Evolutionary conservation across 2,113 vertebrate species (phyloP).

Genomic region (Hemicordylus capensis): DNA sequence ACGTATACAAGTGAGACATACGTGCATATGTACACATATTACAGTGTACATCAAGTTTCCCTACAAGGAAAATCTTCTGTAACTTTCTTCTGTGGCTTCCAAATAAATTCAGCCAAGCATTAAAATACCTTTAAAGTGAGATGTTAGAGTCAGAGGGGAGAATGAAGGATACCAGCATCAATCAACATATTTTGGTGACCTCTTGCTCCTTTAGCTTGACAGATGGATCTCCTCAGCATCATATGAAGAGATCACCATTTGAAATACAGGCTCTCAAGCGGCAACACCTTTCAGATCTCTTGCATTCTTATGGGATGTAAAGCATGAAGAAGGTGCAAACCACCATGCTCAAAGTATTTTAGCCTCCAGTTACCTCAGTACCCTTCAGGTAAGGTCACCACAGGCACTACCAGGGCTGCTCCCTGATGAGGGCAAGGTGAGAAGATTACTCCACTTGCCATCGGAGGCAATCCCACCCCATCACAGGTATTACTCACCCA

Average conservation of each 20-base stretch:
- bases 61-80: too few species aligned
- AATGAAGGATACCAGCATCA: background rate
- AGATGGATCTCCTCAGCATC: background rate
- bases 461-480: too few species aligned
- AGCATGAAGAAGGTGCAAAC: background rate
- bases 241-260: background rate
- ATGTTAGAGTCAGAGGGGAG: background rate
- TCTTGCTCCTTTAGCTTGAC: background rate
- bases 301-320: background rate
- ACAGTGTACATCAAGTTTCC: too few species aligned
- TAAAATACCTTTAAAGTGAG: too few species aligned
- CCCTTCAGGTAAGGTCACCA: slow-evolving; percentile 11
- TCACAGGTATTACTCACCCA: too few species aligned
- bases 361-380: background rate
- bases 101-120: background rate
- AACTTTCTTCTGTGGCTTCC: too few species aligned
- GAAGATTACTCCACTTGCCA: too few species aligned
- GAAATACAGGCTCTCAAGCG: background rate
- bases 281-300: background rate
- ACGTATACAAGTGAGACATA: too few species aligned
- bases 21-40: too few species aligned
- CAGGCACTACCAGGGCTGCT: too few species aligned
- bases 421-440: too few species aligned
- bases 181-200: background rate
- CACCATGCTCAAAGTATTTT: background rate